Evolutionary conservation across 1,140 invertebrate species (phyloP).

Genomic region (Homarus americanus): DNA sequence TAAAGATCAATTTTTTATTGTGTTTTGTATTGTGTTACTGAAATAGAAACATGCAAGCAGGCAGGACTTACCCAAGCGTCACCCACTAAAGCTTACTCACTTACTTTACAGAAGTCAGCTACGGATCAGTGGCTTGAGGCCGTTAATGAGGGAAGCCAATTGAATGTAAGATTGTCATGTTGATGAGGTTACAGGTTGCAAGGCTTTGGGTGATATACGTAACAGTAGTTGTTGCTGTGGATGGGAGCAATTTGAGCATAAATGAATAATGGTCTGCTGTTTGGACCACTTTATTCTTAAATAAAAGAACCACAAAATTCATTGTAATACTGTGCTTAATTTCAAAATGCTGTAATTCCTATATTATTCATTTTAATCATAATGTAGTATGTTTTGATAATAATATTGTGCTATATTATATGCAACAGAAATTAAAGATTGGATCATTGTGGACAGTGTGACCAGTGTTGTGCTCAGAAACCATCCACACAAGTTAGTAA

Average conservation of each 20-base stretch:
- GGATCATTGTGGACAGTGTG: not conserved
- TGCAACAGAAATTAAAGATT: too few species aligned
- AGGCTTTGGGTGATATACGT: constrained; percentile 45
- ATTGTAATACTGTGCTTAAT: too few species aligned
- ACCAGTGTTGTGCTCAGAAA: not conserved
- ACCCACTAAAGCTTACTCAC: constrained; percentile 8
- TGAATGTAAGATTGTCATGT: constrained; percentile 56
- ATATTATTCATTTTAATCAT: too few species aligned
- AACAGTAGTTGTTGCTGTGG: constrained; percentile 7
- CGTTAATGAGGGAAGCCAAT: constrained; percentile 45
- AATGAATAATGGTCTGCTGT: not conserved
- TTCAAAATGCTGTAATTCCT: too few species aligned
- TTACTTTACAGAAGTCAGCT: constrained; percentile 59
- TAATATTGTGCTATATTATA: too few species aligned
- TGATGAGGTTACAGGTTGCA: constrained; percentile 48
- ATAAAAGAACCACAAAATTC: too few species aligned
- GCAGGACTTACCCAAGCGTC: not conserved
- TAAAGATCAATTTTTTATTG: too few species aligned
- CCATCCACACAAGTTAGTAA: not conserved
- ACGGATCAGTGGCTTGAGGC: constrained; percentile 54
- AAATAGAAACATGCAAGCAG: not conserved
- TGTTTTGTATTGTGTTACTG: too few species aligned
- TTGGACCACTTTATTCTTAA: too few species aligned
- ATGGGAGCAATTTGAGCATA: not conserved
- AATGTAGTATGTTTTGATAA: too few species aligned